A percentile compares a stretch with the other conserved stretches of the same genome.
Evolutionary conservation across 2,797 vertebrate species (phyloP).

Genomic region (Synanceia verrucosa): DNA sequence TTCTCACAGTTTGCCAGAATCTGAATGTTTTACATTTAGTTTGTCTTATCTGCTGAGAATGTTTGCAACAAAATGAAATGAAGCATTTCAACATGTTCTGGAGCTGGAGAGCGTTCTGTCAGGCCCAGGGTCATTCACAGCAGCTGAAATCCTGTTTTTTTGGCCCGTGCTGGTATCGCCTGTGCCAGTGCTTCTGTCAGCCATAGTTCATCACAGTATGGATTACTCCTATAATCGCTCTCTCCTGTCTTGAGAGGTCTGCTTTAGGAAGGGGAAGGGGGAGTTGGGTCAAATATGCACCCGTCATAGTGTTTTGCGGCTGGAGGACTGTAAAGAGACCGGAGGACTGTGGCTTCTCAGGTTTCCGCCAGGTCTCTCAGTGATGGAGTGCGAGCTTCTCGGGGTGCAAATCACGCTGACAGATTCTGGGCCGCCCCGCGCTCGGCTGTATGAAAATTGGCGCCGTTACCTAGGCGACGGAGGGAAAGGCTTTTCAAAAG

Average conservation of each 20-base stretch:
- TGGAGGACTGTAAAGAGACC: conserved; percentile 67
- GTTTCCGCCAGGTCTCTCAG: conserved; percentile 73
- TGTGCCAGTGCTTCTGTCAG: conserved; percentile 54
- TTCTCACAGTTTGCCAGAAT: background rate
- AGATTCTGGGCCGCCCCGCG: conserved; percentile 85
- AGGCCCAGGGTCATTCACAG: conserved; percentile 24
- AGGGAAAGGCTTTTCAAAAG: conserved; percentile 92
- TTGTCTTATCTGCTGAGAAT: conserved; percentile 17
- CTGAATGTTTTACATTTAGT: conserved; percentile 22
- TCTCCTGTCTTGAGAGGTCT: conserved; percentile 50
- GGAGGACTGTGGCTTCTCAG: conserved; percentile 66
- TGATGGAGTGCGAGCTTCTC: conserved; percentile 82
- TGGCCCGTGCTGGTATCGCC: conserved; percentile 27
- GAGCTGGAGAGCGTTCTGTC: conserved; percentile 13
- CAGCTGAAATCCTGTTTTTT: conserved; percentile 31
- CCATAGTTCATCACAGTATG: conserved; percentile 57
- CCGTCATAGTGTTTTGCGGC: conserved; percentile 62
- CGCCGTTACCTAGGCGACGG: conserved; percentile 92
- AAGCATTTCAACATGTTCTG: conserved; percentile 41
- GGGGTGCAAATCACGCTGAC: conserved; percentile 87
- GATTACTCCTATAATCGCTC: conserved; percentile 62
- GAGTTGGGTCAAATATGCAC: conserved; percentile 57
- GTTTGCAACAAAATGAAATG: conserved; percentile 34
- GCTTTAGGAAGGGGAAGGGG: background rate
- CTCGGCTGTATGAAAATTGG: conserved; percentile 89